Evolutionary conservation across 2,113 vertebrate species (phyloP).

Genomic region (Pluvianellus socialis): DNA sequence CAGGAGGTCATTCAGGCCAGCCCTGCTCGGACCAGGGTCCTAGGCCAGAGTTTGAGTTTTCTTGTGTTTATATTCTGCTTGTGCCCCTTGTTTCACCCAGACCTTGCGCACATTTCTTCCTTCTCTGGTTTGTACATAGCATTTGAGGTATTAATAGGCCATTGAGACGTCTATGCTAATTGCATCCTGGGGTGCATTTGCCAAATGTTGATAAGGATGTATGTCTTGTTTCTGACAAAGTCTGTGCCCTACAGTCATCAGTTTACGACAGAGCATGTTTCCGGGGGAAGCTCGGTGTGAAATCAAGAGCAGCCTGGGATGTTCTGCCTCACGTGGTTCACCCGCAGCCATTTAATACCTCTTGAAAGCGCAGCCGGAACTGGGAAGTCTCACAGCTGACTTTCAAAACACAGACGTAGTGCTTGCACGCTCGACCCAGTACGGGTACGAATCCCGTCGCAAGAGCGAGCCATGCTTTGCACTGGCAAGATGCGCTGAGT

Average conservation of each 20-base stretch:
- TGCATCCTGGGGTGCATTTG: neutral
- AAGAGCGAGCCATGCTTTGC: neutral
- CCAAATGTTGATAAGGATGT: neutral
- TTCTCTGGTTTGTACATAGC: neutral
- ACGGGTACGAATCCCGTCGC: neutral
- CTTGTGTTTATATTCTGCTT: neutral
- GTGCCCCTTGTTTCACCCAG: neutral
- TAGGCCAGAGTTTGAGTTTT: neutral
- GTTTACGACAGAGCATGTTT: neutral
- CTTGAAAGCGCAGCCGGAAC: neutral
- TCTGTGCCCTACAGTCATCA: neutral
- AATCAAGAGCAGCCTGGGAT: neutral
- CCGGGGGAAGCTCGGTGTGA: neutral
- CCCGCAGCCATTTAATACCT: neutral
- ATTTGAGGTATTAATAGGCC: neutral
- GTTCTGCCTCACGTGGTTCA: neutral
- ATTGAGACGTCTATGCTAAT: neutral
- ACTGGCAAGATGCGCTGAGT: neutral
- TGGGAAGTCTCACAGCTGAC: neutral
- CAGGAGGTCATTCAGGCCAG: neutral
- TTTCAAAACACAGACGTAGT: accelerated
- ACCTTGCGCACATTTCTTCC: neutral
- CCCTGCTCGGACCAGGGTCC: neutral
- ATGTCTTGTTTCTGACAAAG: neutral
- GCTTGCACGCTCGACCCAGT: accelerated